Percentiles rank a stretch among this genome's conserved stretches.
Evolutionary conservation across 2,113 vertebrate species (phyloP).

Genomic region (Peromyscus polionotus): DNA sequence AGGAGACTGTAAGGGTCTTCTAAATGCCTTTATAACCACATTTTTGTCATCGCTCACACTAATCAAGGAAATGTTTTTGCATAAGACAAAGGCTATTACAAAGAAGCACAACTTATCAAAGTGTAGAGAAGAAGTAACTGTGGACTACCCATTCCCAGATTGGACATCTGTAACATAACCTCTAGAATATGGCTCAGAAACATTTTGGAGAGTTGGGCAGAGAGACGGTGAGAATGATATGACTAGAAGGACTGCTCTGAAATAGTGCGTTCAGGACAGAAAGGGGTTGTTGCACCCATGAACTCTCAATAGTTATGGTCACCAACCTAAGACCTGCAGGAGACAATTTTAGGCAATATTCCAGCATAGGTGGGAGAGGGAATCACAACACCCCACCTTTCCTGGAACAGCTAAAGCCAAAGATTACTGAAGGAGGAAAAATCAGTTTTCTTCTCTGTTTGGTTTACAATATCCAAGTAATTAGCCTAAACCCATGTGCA

Average conservation of each 20-base stretch:
- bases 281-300: neutral
- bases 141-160: neutral
- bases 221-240: neutral
- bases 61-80: neutral
- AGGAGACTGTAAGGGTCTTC: neutral
- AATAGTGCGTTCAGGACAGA: neutral
- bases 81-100: neutral
- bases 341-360: neutral
- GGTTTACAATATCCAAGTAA: neutral
- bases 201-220: neutral
- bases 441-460: neutral
- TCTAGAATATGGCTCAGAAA: neutral
- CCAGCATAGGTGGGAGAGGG: neutral
- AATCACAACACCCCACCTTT: neutral
- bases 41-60: neutral
- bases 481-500: neutral
- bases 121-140: neutral
- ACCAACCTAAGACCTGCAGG: neutral
- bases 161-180: neutral
- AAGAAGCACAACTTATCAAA: neutral
- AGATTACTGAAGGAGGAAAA: neutral
- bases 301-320: neutral
- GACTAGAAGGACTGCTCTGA: neutral
- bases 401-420: neutral
- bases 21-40: neutral